Percentiles rank a stretch among this genome's conserved stretches.
phyloP scores from a whole-genome alignment of 2,797 vertebrate species.

The Bradypus variegatus region DNA sequence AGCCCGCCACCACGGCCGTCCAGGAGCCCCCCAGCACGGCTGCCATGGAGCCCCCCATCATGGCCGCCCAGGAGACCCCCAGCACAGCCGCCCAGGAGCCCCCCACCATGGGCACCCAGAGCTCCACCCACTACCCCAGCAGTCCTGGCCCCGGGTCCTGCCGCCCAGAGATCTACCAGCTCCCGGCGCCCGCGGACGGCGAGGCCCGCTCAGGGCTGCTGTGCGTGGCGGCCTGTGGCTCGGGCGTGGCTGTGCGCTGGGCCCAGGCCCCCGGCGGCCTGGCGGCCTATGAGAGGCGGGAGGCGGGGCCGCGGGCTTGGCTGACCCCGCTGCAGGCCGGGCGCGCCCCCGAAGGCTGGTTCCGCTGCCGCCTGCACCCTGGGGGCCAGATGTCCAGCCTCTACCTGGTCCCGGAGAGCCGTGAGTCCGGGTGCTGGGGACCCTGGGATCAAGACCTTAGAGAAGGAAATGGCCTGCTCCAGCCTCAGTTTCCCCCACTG shows the following conservation, averaged over 20 bases:
- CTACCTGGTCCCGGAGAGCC: neutral
- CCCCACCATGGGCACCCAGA: neutral
- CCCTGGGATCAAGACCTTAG: neutral
- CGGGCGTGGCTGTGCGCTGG: conserved; percentile 41
- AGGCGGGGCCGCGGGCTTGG: neutral
- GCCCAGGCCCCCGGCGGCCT: conserved; percentile 53
- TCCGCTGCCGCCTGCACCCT: conserved; percentile 57
- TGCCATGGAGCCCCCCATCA: neutral
- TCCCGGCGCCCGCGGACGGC: neutral
- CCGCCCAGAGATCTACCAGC: conserved; percentile 15
- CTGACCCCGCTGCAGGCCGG: neutral
- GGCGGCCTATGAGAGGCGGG: conserved; percentile 47
- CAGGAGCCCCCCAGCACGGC: neutral
- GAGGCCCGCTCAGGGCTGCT: conserved; percentile 55
- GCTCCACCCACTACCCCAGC: neutral
- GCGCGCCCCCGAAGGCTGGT: conserved; percentile 62
- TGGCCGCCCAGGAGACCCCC: neutral
- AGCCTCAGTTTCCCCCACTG: neutral
- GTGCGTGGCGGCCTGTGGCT: neutral
- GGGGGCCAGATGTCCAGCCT: conserved; percentile 23
- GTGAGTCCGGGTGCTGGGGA: conserved; percentile 41
- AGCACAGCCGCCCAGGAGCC: neutral
- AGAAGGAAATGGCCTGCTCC: neutral
- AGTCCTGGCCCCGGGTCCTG: neutral
- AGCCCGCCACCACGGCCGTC: accelerated